phyloP scores from a whole-genome alignment of 2,113 vertebrate genomes.

The Osmerus eperlanus region DNA sequence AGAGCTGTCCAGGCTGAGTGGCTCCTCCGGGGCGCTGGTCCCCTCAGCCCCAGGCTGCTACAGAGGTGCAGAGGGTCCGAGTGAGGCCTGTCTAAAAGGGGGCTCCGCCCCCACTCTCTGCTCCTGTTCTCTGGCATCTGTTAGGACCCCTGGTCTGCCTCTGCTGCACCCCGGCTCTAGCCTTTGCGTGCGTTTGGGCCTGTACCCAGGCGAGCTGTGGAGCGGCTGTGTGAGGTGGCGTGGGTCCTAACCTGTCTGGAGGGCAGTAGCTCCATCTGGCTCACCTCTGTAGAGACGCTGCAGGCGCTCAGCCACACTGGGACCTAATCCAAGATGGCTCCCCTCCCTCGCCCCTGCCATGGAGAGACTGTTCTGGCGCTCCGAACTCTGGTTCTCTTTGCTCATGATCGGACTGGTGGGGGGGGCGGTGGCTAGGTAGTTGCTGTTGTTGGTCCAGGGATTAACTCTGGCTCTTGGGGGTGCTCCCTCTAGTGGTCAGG shows the following conservation, averaged over 20 bases:
- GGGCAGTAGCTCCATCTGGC: conserved; percentile 85
- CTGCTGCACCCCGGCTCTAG: conserved; percentile 75
- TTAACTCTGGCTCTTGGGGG: conserved; percentile 30
- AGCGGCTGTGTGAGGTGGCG: conserved; percentile 59
- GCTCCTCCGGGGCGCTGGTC: conserved; percentile 76
- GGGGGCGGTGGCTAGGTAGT: neutral
- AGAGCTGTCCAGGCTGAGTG: conserved; percentile 92
- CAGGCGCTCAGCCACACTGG: conserved; percentile 81
- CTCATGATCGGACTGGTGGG: conserved; percentile 79
- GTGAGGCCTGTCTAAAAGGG: conserved; percentile 90
- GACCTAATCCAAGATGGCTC: conserved; percentile 76
- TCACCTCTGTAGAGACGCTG: conserved; percentile 84
- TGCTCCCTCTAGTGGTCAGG: conserved; percentile 65
- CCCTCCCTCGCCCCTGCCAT: conserved; percentile 99
- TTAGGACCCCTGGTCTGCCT: conserved; percentile 80
- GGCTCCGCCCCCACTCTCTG: conserved; percentile 53
- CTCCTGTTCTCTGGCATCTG: conserved; percentile 84
- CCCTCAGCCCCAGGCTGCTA: conserved; percentile 86
- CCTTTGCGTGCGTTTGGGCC: conserved; percentile 78
- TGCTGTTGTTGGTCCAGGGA: conserved; percentile 36
- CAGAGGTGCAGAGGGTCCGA: conserved; percentile 92
- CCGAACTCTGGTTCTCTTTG: conserved; percentile 95
- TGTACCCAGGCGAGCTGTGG: conserved; percentile 37
- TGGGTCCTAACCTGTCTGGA: conserved; percentile 75
- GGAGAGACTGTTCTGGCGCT: conserved; percentile 92